Conservation (phyloP, 2,797 vertebrate species). For the Poeciliopsis gracilis region DNA sequence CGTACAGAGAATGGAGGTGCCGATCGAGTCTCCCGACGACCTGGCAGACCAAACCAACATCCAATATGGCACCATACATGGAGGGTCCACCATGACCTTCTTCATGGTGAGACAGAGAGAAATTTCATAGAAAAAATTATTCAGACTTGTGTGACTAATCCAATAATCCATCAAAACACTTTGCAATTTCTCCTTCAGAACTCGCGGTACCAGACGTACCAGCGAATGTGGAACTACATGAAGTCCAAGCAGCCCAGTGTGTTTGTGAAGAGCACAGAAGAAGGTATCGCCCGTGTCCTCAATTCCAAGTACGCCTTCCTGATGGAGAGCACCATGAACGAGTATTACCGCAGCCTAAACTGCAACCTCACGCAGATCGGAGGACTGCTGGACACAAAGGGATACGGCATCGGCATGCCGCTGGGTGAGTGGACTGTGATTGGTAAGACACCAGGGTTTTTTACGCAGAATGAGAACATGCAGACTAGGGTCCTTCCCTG, state of each 20-base stretch:
- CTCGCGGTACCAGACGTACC: slow-evolving; percentile 91
- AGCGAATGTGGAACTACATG: slow-evolving; percentile 97
- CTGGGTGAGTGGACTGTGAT: slow-evolving; percentile 75
- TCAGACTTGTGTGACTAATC: not conserved
- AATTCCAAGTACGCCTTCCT: slow-evolving; percentile 94
- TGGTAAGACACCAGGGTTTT: not conserved
- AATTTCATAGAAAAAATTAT: not conserved
- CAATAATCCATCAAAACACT: not conserved
- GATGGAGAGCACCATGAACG: slow-evolving; percentile 93
- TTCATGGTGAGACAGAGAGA: slow-evolving; percentile 83
- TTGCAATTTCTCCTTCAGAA: slow-evolving; percentile 74
- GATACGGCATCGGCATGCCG: slow-evolving; percentile 92
- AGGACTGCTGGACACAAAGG: slow-evolving; percentile 91
- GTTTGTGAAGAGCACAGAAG: slow-evolving; percentile 93
- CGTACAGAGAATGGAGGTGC: slow-evolving; percentile 92
- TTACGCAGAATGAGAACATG: not conserved
- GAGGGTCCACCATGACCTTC: slow-evolving; percentile 94
- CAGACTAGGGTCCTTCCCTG: not conserved
- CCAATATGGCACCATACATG: slow-evolving; percentile 91
- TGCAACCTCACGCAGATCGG: slow-evolving; percentile 94
- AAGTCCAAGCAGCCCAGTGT: slow-evolving; percentile 92
- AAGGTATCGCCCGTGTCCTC: slow-evolving; percentile 89
- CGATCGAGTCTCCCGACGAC: slow-evolving; percentile 89
- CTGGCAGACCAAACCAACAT: slow-evolving; percentile 93
- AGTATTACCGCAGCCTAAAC: slow-evolving; percentile 91